These are phyloP conservation scores for Malaclemys terrapin DNA, from an alignment of 2,113 vertebrate genomes.

Conservation along the genomic window DNA sequence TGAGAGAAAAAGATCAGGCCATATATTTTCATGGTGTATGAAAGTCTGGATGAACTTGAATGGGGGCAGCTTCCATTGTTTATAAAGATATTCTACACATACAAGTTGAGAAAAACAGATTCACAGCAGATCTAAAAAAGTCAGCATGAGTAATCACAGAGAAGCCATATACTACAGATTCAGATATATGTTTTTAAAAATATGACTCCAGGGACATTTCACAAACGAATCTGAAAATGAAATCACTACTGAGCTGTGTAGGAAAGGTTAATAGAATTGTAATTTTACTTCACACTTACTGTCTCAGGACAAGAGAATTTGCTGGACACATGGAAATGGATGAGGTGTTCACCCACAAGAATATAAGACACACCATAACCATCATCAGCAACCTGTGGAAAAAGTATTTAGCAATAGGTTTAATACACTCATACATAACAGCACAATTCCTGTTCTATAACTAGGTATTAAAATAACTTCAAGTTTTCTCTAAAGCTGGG, in stretches of 20 bases:
- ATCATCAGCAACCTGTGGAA: slow-evolving; percentile 92
- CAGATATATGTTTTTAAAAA: not conserved
- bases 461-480: not conserved
- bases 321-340: slow-evolving; percentile 97
- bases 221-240: not conserved
- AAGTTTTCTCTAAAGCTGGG: not conserved
- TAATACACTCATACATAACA: not conserved
- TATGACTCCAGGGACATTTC: not conserved
- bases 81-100: not conserved
- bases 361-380: slow-evolving; percentile 98
- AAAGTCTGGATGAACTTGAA: not conserved
- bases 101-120: not conserved
- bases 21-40: not conserved
- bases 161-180: not conserved
- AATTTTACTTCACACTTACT: slow-evolving; percentile 76
- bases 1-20: not conserved
- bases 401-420: not conserved
- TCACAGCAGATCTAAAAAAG: not conserved
- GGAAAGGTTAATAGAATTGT: not conserved
- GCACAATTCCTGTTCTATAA: not conserved
- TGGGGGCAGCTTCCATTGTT: not conserved
- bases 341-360: slow-evolving; percentile 88
- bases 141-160: not conserved
- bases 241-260: not conserved
- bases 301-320: slow-evolving; percentile 94